A percentile compares a stretch with the other conserved stretches of the same genome.
These are phyloP conservation scores for Drosophila ambigua DNA, from an alignment of 1,140 invertebrate species.

Conservation along the genomic window DNA sequence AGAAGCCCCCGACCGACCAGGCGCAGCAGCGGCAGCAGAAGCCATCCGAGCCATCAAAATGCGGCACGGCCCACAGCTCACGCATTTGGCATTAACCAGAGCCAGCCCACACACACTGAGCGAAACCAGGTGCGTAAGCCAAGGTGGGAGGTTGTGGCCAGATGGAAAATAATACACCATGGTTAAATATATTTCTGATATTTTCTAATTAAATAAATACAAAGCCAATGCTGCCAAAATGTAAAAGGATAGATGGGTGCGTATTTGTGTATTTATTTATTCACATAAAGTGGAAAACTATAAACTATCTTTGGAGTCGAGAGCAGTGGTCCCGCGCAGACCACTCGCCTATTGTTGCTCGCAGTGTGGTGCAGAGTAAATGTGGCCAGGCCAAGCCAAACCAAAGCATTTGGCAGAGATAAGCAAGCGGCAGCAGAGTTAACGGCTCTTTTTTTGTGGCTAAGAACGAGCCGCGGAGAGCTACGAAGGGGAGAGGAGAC, in stretches of 20 bases:
- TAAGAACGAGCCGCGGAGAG: neutral
- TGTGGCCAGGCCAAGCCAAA: slow-evolving; percentile 23
- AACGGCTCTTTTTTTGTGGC: slow-evolving; percentile 53
- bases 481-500: neutral
- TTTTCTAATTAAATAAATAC: too few species aligned
- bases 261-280: too few species aligned
- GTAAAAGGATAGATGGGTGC: too few species aligned
- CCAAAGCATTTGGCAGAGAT: slow-evolving; percentile 55
- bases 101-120: slow-evolving; percentile 21
- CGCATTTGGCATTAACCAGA: slow-evolving; percentile 72
- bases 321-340: too few species aligned
- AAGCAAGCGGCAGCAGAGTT: slow-evolving; percentile 56
- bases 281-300: too few species aligned
- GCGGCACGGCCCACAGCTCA: slow-evolving; percentile 72
- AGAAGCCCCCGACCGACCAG: slow-evolving; percentile 20
- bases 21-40: slow-evolving; percentile 29
- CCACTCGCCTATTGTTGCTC: neutral
- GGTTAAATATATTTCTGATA: neutral
- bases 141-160: too few species aligned
- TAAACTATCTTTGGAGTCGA: too few species aligned
- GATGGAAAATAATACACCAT: too few species aligned
- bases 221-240: too few species aligned
- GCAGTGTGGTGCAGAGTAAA: slow-evolving; percentile 14
- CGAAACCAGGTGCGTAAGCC: neutral
- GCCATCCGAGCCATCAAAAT: slow-evolving; percentile 64